phyloP scores from a whole-genome alignment of 2,797 vertebrate genomes.

The Artibeus lituratus region DNA sequence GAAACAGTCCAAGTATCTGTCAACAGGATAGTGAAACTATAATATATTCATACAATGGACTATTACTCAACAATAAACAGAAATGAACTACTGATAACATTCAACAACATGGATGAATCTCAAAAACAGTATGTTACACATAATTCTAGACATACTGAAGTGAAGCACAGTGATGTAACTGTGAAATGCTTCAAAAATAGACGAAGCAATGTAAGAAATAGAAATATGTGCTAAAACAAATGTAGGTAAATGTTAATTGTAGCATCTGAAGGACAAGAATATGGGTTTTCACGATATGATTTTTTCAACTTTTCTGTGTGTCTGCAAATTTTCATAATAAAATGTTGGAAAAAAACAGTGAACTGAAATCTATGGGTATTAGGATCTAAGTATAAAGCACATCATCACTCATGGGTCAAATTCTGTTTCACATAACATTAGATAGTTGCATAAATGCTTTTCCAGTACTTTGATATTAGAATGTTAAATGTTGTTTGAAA shows the following conservation, averaged over 20 bases:
- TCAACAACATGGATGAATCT: background rate
- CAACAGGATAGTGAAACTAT: background rate
- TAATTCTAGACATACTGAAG: background rate
- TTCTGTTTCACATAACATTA: conserved; percentile 32
- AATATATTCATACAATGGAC: background rate
- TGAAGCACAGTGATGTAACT: background rate
- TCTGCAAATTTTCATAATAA: background rate
- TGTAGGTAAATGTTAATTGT: background rate
- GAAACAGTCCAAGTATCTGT: background rate
- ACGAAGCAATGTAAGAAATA: background rate
- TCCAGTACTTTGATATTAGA: background rate
- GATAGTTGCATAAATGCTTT: background rate
- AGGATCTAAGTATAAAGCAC: background rate
- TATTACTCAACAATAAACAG: background rate
- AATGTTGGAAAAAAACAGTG: background rate
- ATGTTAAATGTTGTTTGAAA: background rate
- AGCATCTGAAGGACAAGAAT: background rate
- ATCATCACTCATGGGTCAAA: background rate
- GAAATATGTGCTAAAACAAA: background rate
- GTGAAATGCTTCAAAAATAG: background rate
- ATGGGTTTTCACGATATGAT: background rate
- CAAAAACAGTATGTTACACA: background rate
- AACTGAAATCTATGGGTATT: background rate
- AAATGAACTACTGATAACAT: background rate
- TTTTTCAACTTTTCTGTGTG: background rate